Evolutionary conservation across 2,888 invertebrate genomes (phyloP).

Genomic region (Biston betularia): DNA sequence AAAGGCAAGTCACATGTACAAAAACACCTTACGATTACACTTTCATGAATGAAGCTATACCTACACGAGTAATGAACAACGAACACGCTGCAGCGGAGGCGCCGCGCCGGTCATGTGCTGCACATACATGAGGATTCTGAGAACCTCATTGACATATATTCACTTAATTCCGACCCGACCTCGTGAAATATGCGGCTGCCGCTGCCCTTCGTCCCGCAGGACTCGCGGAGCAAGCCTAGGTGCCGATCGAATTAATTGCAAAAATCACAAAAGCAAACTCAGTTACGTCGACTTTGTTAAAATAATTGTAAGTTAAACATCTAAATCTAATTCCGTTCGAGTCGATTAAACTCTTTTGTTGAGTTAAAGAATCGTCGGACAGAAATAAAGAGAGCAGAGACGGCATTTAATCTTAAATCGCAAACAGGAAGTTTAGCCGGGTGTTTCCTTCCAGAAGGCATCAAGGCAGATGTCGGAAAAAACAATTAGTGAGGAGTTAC

Average conservation of each 20-base stretch:
- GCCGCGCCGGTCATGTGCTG: no score
- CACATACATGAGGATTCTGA: no score
- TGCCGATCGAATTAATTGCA: background rate
- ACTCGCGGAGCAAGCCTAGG: background rate
- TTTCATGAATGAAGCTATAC: no score
- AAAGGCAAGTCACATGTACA: no score
- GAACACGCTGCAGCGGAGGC: no score
- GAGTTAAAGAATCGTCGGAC: conserved; percentile 19
- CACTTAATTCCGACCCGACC: no score
- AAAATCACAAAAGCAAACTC: background rate
- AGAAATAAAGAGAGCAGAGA: conserved; percentile 38
- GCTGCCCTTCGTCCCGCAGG: conserved; percentile 1
- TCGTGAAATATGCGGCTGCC: conserved; percentile 14
- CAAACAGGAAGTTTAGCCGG: conserved; percentile 53
- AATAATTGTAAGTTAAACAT: background rate
- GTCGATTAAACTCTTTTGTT: conserved; percentile 32
- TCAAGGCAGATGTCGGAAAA: conserved; percentile 59
- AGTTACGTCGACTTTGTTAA: background rate
- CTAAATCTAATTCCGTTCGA: conserved; percentile 11
- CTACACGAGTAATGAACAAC: no score
- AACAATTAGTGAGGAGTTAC: conserved; percentile 62
- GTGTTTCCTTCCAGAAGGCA: conserved; percentile 57
- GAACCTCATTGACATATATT: no score
- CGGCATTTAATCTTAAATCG: conserved; percentile 51
- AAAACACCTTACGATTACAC: no score